Percentiles rank a stretch among this genome's conserved stretches.
Conservation (phyloP, 2,113 vertebrate genomes). For the Brachypodius melanocephalos region DNA sequence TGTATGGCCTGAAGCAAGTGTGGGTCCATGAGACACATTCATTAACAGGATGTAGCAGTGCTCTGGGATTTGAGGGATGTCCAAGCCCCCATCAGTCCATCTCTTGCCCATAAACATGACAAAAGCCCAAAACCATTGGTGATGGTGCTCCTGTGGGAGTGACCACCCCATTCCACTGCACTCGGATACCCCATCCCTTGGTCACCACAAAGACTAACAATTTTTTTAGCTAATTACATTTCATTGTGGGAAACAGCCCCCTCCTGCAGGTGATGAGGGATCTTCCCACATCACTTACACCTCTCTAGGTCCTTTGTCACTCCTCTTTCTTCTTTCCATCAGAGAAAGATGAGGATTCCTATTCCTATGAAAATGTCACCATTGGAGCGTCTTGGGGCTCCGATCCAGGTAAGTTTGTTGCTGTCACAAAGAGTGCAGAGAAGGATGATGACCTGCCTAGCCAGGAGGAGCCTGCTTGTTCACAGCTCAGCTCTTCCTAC, state of each 20-base stretch:
- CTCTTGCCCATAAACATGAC: not conserved
- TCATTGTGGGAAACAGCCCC: not conserved
- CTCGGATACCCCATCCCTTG: not conserved
- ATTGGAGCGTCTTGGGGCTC: not conserved
- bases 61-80: not conserved
- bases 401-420: not conserved
- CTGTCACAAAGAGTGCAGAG: not conserved
- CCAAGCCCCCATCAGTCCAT: not conserved
- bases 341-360: conserved; percentile 61
- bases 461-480: not conserved
- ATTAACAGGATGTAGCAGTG: too few species aligned
- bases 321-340: not conserved
- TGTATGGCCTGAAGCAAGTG: rapidly evolving
- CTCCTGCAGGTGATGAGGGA: not conserved
- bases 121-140: not conserved
- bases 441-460: rapidly evolving
- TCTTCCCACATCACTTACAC: not conserved
- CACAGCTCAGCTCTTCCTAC: not conserved
- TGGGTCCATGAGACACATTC: rapidly evolving
- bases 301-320: not conserved
- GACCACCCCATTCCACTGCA: rapidly evolving
- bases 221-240: not conserved
- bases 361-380: conserved; percentile 71
- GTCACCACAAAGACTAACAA: rapidly evolving
- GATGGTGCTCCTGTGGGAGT: not conserved